Conservation (phyloP, 2,113 vertebrate genomes). For the Rhineura floridana region DNA sequence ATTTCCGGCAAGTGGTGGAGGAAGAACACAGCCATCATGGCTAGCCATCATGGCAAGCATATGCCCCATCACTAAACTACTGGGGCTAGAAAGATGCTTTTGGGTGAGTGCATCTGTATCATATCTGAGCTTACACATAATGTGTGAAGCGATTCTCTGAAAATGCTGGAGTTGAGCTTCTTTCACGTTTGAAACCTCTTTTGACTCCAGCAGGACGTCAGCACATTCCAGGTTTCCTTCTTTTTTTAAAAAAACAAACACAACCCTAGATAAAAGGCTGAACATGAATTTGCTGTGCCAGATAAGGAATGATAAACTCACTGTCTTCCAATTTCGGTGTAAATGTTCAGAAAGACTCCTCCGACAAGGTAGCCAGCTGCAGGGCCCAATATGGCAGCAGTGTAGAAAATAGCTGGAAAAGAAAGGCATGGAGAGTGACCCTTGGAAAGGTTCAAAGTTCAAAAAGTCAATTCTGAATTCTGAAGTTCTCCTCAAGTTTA, state of each 20-base stretch:
- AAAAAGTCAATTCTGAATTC: neutral
- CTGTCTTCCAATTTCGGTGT: constrained; percentile 85
- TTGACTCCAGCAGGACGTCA: neutral
- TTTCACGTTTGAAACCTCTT: neutral
- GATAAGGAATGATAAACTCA: constrained; percentile 74
- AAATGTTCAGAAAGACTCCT: constrained; percentile 91
- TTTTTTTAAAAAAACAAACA: too few relatives aligned
- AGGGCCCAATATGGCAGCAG: constrained; percentile 92
- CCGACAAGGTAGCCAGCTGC: constrained; percentile 95
- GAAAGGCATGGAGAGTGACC: neutral
- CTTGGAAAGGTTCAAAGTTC: neutral
- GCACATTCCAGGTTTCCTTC: neutral
- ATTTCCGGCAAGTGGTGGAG: too few relatives aligned
- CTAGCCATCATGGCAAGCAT: too few relatives aligned
- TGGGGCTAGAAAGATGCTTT: neutral
- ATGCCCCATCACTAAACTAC: too few relatives aligned
- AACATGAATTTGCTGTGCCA: neutral
- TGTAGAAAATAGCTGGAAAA: constrained; percentile 90
- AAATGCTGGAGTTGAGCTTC: neutral
- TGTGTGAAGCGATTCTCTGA: neutral
- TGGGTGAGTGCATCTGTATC: neutral
- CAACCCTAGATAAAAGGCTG: neutral
- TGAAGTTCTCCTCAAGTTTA: neutral
- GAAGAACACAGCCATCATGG: too few relatives aligned
- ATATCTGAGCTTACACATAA: neutral